These are phyloP conservation scores for Amphiprion percula DNA, from an alignment of 2,113 vertebrate species.

Conservation along the genomic window DNA sequence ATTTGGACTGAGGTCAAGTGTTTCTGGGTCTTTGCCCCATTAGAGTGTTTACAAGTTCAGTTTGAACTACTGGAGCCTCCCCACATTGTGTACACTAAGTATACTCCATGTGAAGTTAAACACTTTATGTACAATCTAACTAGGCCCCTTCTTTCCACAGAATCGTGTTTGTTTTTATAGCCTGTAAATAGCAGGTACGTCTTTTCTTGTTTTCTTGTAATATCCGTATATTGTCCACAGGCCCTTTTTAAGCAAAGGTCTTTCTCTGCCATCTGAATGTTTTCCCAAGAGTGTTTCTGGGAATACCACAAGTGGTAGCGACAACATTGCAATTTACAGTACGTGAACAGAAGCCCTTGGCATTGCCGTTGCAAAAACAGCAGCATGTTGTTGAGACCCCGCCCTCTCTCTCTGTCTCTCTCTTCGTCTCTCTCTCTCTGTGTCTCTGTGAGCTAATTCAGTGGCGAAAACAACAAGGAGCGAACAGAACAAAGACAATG, in stretches of 20 bases:
- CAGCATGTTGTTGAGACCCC: conserved; percentile 58
- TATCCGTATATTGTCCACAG: conserved; percentile 70
- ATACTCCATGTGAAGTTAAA: conserved; percentile 70
- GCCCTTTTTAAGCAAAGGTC: conserved; percentile 39
- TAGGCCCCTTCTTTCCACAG: conserved; percentile 51
- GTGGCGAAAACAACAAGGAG: conserved; percentile 78
- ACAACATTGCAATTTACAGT: conserved; percentile 36
- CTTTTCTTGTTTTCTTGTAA: conserved; percentile 52
- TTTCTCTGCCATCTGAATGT: conserved; percentile 34
- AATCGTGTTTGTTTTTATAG: conserved; percentile 62
- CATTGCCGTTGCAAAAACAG: conserved; percentile 56
- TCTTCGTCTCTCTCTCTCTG: conserved; percentile 5
- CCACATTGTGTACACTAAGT: conserved; percentile 63
- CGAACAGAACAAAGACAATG: conserved; percentile 75
- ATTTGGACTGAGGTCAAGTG: conserved; percentile 66
- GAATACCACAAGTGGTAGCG: conserved; percentile 35
- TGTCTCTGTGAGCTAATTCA: conserved; percentile 78
- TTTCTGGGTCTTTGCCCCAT: conserved; percentile 73
- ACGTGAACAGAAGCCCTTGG: conserved; percentile 47
- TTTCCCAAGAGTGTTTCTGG: conserved; percentile 23
- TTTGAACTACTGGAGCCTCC: conserved; percentile 66
- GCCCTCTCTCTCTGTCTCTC: conserved; percentile 43
- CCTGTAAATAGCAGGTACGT: conserved; percentile 55
- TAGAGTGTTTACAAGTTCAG: conserved; percentile 68
- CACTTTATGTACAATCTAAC: conserved; percentile 60